Conservation (phyloP, 2,797 vertebrate species). For the Anguilla pacifica region DNA sequence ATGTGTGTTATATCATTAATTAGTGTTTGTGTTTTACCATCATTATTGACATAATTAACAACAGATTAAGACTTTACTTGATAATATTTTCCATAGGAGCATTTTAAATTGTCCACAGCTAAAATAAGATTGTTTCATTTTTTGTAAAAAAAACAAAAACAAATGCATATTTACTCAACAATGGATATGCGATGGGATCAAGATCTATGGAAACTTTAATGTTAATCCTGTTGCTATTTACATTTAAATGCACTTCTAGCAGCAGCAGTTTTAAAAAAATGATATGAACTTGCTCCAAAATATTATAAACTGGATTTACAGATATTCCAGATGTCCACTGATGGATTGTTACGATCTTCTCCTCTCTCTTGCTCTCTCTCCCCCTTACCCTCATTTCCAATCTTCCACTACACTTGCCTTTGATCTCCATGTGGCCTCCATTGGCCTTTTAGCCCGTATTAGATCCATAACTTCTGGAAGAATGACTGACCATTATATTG, state of each 20-base stretch:
- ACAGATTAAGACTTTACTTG: too few relatives aligned
- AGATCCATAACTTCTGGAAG: constrained; percentile 31
- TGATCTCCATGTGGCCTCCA: neutral
- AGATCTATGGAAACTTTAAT: neutral
- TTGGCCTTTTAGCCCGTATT: constrained; percentile 29
- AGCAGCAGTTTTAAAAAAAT: too few relatives aligned
- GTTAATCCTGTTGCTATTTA: neutral
- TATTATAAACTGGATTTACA: neutral
- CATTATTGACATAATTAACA: neutral
- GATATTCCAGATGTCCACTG: neutral
- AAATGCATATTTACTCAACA: too few relatives aligned
- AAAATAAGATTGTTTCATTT: neutral
- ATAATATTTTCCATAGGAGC: neutral
- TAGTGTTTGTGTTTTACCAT: neutral
- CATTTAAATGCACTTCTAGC: neutral
- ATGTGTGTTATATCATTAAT: neutral
- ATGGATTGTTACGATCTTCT: neutral
- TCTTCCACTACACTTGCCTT: constrained; percentile 8
- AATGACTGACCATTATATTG: constrained; percentile 29
- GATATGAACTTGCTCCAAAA: neutral
- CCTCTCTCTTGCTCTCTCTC: neutral
- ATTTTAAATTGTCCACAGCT: neutral
- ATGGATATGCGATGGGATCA: too few relatives aligned
- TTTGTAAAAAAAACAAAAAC: neutral
- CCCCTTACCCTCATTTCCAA: neutral